A percentile compares a stretch with the other conserved stretches of the same genome.
Conservation (phyloP, 1,140 invertebrate genomes). For the Gonatopus flavifemur region DNA sequence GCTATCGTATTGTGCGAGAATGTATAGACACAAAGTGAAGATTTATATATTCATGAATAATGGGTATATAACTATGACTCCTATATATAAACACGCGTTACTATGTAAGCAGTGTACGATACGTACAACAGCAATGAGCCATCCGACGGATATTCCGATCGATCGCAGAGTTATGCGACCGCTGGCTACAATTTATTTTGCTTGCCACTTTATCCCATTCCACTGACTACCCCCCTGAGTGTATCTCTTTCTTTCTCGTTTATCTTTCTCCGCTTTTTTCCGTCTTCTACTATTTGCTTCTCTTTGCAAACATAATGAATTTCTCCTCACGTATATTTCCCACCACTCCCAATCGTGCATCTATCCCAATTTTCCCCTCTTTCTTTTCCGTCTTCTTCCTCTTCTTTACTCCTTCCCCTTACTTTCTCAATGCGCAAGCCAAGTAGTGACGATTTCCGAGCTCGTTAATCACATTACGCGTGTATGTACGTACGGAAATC, state of each 20-base stretch:
- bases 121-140: conserved; percentile 27
- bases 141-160: conserved; percentile 34
- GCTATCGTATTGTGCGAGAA: no score
- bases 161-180: conserved; percentile 37
- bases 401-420: neutral
- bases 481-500: conserved; percentile 7
- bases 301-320: no score
- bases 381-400: neutral
- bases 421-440: neutral
- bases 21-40: no score
- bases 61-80: conserved; percentile 17
- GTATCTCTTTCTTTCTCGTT: neutral
- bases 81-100: conserved; percentile 25
- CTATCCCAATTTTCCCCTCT: neutral
- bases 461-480: conserved; percentile 23
- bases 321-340: conserved; percentile 4
- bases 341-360: conserved; percentile 7
- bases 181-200: conserved; percentile 37
- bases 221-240: neutral
- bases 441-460: conserved; percentile 7
- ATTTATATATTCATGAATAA: no score
- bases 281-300: neutral
- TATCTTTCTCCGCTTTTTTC: neutral
- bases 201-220: conserved; percentile 7
- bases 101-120: conserved; percentile 15